These are phyloP conservation scores for Planococcus citri DNA, from an alignment of 1,140 invertebrate genomes.

Conservation along the genomic window DNA sequence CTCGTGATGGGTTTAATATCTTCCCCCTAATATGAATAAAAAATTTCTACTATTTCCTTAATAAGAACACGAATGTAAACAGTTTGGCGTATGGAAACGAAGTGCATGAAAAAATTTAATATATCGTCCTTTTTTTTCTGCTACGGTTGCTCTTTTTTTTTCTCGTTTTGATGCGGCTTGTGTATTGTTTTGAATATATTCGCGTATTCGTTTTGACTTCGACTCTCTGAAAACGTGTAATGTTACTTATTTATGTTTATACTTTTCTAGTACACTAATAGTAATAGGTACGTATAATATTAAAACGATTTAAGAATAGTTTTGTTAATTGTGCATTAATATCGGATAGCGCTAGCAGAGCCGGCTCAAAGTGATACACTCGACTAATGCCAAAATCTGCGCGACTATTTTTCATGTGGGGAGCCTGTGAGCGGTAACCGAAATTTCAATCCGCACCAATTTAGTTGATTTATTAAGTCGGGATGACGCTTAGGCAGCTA, in stretches of 20 bases:
- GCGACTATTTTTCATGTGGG: not conserved
- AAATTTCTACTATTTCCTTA: not conserved
- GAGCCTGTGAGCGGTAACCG: not conserved
- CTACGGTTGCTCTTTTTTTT: not conserved
- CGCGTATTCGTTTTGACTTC: too few relatives aligned
- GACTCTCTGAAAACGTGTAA: too few relatives aligned
- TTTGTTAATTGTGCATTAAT: too few relatives aligned
- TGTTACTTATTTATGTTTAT: too few relatives aligned
- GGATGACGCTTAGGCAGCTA: conserved; percentile 5
- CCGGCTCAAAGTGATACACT: too few relatives aligned
- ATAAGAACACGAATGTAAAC: conserved; percentile 7
- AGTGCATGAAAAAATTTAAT: not conserved
- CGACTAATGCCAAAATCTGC: too few relatives aligned
- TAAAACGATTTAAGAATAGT: too few relatives aligned
- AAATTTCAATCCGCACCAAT: not conserved
- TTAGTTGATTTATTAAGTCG: conserved; percentile 3
- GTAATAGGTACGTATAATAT: too few relatives aligned
- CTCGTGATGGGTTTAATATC: conserved; percentile 6
- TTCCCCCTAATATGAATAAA: not conserved
- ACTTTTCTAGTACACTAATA: too few relatives aligned
- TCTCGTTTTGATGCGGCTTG: too few relatives aligned
- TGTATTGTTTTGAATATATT: too few relatives aligned
- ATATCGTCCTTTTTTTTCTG: not conserved
- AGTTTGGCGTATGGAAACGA: not conserved
- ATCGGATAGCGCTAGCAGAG: too few relatives aligned